Conservation (phyloP, 2,888 invertebrate genomes). For the Ectemnius continuus region DNA sequence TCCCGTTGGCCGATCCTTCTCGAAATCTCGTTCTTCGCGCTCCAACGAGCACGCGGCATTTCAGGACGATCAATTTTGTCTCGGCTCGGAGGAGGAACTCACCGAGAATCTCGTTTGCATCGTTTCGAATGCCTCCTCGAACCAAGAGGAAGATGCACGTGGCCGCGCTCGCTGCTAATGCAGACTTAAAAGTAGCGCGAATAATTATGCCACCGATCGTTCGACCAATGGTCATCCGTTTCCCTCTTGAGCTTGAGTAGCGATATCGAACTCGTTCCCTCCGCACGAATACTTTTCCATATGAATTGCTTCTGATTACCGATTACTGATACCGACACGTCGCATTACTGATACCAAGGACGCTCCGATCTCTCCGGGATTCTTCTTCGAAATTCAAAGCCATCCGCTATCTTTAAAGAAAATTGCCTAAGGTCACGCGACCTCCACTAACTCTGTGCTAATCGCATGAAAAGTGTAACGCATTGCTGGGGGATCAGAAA, state of each 20-base stretch:
- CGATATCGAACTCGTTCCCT: neutral
- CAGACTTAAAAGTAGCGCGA: constrained; percentile 9
- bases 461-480: too few species aligned
- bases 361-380: too few species aligned
- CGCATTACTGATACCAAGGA: too few species aligned
- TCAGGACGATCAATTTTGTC: constrained; percentile 15
- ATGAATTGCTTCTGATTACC: neutral
- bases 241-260: neutral
- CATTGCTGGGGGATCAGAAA: too few species aligned
- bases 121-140: constrained; percentile 5
- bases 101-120: constrained; percentile 23
- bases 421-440: too few species aligned
- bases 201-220: constrained; percentile 4
- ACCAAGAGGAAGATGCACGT: constrained; percentile 9
- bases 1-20: neutral
- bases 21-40: constrained; percentile 18
- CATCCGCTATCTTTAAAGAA: too few species aligned
- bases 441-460: too few species aligned
- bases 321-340: neutral
- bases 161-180: neutral
- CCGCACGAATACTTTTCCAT: neutral
- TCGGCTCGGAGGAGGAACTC: constrained; percentile 6
- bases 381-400: too few species aligned
- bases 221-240: neutral
- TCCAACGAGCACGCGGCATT: constrained; percentile 1